Evolutionary conservation across 1,140 invertebrate genomes (phyloP).

Genomic region (Zaprionus lachaisei): DNA sequence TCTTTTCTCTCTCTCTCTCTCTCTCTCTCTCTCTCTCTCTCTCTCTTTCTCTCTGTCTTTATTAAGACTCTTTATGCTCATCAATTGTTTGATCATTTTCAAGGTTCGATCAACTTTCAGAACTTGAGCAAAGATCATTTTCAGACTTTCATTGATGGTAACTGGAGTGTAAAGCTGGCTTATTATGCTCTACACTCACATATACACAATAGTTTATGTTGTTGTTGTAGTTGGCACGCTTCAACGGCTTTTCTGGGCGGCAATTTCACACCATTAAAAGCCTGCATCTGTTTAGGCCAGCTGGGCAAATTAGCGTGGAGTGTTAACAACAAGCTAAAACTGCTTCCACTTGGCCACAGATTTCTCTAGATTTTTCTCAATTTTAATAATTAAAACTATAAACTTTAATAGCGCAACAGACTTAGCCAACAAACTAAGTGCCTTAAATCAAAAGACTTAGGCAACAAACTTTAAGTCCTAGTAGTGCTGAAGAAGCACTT

Average conservation of each 20-base stretch:
- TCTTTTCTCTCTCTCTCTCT: conserved; percentile 11
- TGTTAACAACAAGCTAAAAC: conserved; percentile 17
- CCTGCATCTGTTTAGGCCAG: conserved; percentile 42
- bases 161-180: conserved; percentile 69
- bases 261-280: conserved; percentile 49
- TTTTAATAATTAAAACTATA: conserved; percentile 17
- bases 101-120: conserved; percentile 75
- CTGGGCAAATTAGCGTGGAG: conserved; percentile 27
- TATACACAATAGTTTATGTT: background rate
- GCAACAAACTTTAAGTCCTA: conserved; percentile 35
- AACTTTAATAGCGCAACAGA: conserved; percentile 38
- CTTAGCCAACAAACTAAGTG: conserved; percentile 45
- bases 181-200: background rate
- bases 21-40: conserved; percentile 14
- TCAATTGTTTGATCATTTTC: conserved; percentile 62
- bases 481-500: background rate
- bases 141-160: conserved; percentile 52
- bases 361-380: conserved; percentile 26
- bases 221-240: conserved; percentile 29
- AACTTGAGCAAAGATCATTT: background rate
- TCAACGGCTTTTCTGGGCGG: conserved; percentile 41
- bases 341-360: conserved; percentile 1
- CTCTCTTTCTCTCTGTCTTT: conserved; percentile 18
- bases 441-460: conserved; percentile 42
- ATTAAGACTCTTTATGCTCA: conserved; percentile 40